These are phyloP conservation scores for Bombus cullumanus DNA, from an alignment of 1,140 invertebrate species.

Conservation along the genomic window DNA sequence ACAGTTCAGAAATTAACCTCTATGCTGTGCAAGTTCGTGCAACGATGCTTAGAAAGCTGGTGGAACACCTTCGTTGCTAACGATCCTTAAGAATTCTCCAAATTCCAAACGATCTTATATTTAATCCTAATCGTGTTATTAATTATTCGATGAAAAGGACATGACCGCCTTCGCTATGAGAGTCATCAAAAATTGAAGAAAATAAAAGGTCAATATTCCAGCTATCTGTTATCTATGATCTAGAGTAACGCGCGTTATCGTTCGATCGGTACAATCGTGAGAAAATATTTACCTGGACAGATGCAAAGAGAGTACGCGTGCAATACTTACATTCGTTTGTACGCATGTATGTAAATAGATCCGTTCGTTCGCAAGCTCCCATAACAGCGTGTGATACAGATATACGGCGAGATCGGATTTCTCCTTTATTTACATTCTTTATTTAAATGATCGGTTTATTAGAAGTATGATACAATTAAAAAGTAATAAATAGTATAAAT, in stretches of 20 bases:
- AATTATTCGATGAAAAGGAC: background rate
- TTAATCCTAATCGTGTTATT: background rate
- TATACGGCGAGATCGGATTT: no score
- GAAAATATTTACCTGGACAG: background rate
- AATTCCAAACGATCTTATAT: background rate
- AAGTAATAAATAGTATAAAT: no score
- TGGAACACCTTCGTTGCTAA: background rate
- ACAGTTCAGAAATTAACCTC: background rate
- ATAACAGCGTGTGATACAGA: background rate
- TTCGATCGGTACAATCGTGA: background rate
- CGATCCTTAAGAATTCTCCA: background rate
- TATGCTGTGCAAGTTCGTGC: background rate
- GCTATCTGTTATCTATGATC: background rate
- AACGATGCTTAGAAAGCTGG: background rate
- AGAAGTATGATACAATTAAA: no score
- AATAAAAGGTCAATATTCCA: background rate
- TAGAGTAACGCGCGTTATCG: background rate
- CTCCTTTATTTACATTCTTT: no score
- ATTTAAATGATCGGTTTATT: no score
- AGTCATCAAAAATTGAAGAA: background rate
- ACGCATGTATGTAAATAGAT: background rate
- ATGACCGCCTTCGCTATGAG: background rate
- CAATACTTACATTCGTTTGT: no score
- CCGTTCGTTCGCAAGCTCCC: background rate
- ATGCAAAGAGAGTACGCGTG: background rate